These are phyloP conservation scores for Argyresthia albistria DNA, from an alignment of 2,888 invertebrate species.

Conservation along the genomic window DNA sequence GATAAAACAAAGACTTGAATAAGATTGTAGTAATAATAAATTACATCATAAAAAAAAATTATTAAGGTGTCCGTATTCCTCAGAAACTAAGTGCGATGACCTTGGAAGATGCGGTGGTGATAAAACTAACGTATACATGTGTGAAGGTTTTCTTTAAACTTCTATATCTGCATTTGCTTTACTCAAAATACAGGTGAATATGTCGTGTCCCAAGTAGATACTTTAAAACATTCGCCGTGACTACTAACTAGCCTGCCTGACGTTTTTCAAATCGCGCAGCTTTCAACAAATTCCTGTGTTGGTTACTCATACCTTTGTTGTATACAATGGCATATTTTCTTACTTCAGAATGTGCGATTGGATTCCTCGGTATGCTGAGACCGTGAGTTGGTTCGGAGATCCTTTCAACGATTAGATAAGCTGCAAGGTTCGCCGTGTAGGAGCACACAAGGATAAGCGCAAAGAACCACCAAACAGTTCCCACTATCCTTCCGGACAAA, in stretches of 20 bases:
- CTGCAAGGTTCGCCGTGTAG: constrained; percentile 98
- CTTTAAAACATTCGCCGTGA: constrained; percentile 10
- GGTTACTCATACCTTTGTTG: not conserved
- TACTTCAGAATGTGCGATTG: constrained; percentile 93
- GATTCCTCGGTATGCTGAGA: constrained; percentile 93
- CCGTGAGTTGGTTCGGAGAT: constrained; percentile 85
- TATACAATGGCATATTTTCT: constrained; percentile 22
- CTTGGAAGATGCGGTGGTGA: too few species aligned
- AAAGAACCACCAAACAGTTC: constrained; percentile 99
- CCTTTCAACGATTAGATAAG: constrained; percentile 96
- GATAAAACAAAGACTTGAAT: too few species aligned
- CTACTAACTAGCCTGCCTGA: constrained; percentile 4
- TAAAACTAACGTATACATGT: not conserved
- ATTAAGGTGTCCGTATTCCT: too few species aligned
- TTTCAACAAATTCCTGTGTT: constrained; percentile 2
- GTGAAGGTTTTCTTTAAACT: not conserved
- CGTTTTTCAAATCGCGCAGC: constrained; percentile 1
- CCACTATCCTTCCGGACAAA: constrained; percentile 94
- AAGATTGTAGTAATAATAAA: too few species aligned
- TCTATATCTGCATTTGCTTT: not conserved
- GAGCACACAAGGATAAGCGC: constrained; percentile 97
- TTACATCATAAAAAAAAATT: too few species aligned
- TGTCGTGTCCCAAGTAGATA: not conserved
- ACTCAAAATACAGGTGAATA: too few species aligned
- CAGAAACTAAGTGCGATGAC: too few species aligned